Conservation (phyloP, 2,797 vertebrate genomes). For the Fundulus diaphanus region DNA sequence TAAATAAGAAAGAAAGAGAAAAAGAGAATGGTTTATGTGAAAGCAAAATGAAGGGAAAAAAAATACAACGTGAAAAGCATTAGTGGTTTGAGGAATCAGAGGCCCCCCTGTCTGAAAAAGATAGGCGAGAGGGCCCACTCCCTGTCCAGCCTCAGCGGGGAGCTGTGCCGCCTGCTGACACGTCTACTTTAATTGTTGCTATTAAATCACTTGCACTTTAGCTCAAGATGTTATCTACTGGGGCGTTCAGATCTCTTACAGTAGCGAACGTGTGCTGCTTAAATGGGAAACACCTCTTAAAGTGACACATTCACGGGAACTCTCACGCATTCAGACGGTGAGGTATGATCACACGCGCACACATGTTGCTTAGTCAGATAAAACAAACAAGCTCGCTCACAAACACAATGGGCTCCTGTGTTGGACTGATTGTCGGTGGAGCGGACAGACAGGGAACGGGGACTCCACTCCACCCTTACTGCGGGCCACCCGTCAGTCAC, state of each 20-base stretch:
- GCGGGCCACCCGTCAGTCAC: conserved; percentile 85
- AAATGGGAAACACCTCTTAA: conserved; percentile 50
- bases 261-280: conserved; percentile 68
- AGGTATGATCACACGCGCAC: conserved; percentile 28
- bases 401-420: conserved; percentile 82
- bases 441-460: conserved; percentile 74
- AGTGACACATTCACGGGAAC: conserved; percentile 29
- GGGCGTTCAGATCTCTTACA: conserved; percentile 84
- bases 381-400: conserved; percentile 34
- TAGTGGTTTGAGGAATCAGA: conserved; percentile 52
- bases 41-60: conserved; percentile 32
- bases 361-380: conserved; percentile 42
- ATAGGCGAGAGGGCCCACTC: conserved; percentile 84
- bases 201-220: conserved; percentile 87
- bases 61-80: conserved; percentile 46
- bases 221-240: conserved; percentile 85
- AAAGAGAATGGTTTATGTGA: conserved; percentile 13
- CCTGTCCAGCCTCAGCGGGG: conserved; percentile 83
- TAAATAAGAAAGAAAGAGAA: conserved; percentile 7
- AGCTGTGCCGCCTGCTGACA: conserved; percentile 87
- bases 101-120: conserved; percentile 69
- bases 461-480: conserved; percentile 74
- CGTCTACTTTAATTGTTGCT: conserved; percentile 89
- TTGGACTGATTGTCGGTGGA: conserved; percentile 77
- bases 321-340: conserved; percentile 22